phyloP scores from a whole-genome alignment of 1,140 invertebrate species.

The Berghia stephanieae region DNA sequence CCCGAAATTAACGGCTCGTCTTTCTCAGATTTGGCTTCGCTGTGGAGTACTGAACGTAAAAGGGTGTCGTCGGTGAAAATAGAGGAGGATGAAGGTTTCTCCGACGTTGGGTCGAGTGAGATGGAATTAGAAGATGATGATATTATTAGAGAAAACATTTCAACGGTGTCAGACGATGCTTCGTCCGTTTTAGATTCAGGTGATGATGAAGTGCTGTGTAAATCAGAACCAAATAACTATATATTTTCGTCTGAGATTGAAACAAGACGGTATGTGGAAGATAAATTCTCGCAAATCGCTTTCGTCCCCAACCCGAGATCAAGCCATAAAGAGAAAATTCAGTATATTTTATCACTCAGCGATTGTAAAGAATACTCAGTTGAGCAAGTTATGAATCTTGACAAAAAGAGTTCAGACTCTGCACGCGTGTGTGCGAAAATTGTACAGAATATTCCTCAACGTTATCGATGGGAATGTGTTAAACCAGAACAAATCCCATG shows the following conservation, averaged over 20 bases:
- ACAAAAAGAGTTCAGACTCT: constrained; percentile 5
- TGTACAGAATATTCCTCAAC: constrained; percentile 27
- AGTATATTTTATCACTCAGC: constrained; percentile 15
- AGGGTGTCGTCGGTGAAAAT: background rate
- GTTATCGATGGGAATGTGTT: constrained; percentile 29
- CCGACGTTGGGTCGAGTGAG: background rate
- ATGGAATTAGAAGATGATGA: background rate
- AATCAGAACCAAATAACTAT: no score
- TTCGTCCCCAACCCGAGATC: background rate
- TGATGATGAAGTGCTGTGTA: no score
- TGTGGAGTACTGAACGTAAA: constrained; percentile 1
- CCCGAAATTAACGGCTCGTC: no score
- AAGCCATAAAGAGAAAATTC: constrained; percentile 21
- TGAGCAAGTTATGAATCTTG: constrained; percentile 22
- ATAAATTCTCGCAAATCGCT: constrained; percentile 14
- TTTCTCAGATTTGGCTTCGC: background rate
- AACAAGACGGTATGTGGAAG: constrained; percentile 21
- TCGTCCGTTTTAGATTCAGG: no score
- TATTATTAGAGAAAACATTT: no score
- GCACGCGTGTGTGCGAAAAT: constrained; percentile 26
- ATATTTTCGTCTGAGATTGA: constrained; percentile 12
- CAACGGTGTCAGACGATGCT: no score
- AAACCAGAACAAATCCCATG: constrained; percentile 22
- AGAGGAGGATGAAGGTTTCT: constrained; percentile 10
- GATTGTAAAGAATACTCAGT: constrained; percentile 21